phyloP scores from a whole-genome alignment of 1,140 invertebrate genomes.

The Potamilus streckersoni region DNA sequence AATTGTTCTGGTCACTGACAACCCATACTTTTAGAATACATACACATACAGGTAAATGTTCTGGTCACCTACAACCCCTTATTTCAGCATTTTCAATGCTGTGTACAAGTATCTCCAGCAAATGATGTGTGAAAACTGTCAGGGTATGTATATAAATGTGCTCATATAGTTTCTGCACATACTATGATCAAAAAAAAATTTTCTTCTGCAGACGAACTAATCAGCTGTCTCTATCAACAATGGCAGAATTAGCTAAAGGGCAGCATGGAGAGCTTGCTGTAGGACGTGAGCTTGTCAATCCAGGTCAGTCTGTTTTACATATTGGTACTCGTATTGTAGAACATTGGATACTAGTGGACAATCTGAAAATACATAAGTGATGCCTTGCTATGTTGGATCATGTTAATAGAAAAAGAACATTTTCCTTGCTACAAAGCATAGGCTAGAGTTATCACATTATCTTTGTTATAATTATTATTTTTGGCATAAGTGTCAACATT shows the following conservation, averaged over 20 bases:
- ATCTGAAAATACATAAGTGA: not conserved
- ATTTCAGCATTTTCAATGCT: no score
- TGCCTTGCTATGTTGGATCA: not conserved
- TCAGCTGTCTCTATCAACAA: constrained; percentile 68
- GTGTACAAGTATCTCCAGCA: no score
- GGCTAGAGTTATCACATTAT: no score
- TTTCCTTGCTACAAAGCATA: no score
- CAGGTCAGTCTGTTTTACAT: constrained; percentile 43
- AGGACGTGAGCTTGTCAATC: constrained; percentile 63
- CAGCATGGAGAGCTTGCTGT: constrained; percentile 69
- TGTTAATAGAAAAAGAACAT: not conserved
- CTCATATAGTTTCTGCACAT: not conserved
- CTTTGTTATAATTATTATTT: no score
- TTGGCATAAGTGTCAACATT: no score
- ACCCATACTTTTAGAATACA: no score
- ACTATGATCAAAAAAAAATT: not conserved
- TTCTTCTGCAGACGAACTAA: constrained; percentile 61
- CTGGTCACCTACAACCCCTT: no score
- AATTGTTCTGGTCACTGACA: no score
- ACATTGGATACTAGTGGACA: not conserved
- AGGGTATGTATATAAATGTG: no score
- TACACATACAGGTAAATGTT: no score
- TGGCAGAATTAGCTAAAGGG: constrained; percentile 68
- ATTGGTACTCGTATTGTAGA: not conserved
- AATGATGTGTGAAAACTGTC: no score